Conservation (phyloP, 2,113 vertebrate genomes). For the Chascanopsetta lugubris region DNA sequence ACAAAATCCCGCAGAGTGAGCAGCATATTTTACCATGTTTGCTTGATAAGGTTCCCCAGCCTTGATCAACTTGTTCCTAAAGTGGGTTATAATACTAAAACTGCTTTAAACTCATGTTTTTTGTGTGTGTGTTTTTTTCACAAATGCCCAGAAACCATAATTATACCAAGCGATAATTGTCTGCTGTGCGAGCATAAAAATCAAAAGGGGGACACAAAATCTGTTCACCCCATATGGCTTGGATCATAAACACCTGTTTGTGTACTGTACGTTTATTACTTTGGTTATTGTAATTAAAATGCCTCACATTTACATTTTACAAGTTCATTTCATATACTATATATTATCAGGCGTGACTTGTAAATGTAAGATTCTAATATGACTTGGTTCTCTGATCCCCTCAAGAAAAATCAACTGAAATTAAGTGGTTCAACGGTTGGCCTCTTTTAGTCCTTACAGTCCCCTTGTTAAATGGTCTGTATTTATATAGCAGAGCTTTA, state of each 20-base stretch:
- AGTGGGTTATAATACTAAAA: background rate
- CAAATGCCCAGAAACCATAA: constrained; percentile 34
- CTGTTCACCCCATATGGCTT: constrained; percentile 11
- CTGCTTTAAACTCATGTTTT: constrained; percentile 12
- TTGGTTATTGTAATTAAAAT: background rate
- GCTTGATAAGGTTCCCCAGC: background rate
- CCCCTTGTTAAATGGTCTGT: too few relatives aligned
- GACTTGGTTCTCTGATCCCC: background rate
- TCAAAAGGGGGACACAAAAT: constrained; percentile 2
- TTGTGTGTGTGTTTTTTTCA: constrained; percentile 19
- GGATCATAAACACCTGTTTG: constrained; percentile 32
- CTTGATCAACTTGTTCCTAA: background rate
- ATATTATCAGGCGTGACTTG: background rate
- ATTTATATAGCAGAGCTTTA: too few relatives aligned
- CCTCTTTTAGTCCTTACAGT: constrained; percentile 14
- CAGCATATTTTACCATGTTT: background rate
- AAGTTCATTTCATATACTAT: background rate
- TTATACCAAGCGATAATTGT: constrained; percentile 32
- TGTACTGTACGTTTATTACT: background rate
- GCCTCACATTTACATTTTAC: constrained; percentile 7
- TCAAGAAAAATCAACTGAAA: constrained; percentile 9
- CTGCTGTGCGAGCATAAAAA: constrained; percentile 9
- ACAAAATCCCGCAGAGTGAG: background rate
- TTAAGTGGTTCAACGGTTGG: constrained; percentile 20
- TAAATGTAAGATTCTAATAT: constrained; percentile 7